Conservation (phyloP, 64 coral and sea anemone species). For the Pocillopora verrucosa region DNA sequence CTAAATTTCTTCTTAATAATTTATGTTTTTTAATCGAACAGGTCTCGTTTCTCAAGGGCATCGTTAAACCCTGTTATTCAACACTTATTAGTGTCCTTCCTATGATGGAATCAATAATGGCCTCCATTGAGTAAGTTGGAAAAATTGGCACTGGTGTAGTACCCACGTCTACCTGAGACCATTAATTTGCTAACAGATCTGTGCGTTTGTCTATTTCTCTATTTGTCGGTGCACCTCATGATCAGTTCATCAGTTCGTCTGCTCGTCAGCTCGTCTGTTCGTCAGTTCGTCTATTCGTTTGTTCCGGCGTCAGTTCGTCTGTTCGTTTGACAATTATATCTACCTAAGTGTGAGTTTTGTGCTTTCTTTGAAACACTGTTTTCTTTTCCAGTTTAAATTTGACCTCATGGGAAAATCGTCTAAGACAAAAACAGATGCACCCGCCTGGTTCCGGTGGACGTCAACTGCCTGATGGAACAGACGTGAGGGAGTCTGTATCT, state of each 20-base stretch:
- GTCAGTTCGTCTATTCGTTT: too few relatives aligned
- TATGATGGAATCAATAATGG: conserved; percentile 39
- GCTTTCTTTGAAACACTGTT: not conserved
- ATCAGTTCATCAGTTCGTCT: too few relatives aligned
- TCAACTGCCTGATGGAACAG: not conserved
- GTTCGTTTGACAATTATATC: too few relatives aligned
- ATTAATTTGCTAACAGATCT: too few relatives aligned
- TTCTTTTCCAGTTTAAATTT: not conserved
- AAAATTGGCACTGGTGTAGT: too few relatives aligned
- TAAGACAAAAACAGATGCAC: not conserved
- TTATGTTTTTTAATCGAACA: conserved; percentile 5
- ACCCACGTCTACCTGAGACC: too few relatives aligned
- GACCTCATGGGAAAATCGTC: conserved; percentile 13
- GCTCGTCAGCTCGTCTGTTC: too few relatives aligned
- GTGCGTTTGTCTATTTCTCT: too few relatives aligned
- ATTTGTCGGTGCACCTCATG: too few relatives aligned
- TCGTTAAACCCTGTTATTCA: conserved; percentile 75
- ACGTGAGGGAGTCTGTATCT: not conserved
- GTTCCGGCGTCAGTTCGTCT: too few relatives aligned
- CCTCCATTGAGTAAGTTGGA: conserved; percentile 66
- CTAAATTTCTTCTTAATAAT: not conserved
- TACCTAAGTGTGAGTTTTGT: too few relatives aligned
- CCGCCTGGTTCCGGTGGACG: not conserved
- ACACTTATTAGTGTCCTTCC: conserved; percentile 45
- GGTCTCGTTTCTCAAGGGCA: conserved; percentile 84